These are phyloP conservation scores for Nemotelus nigrinus DNA, from an alignment of 2,888 invertebrate species.

Conservation along the genomic window DNA sequence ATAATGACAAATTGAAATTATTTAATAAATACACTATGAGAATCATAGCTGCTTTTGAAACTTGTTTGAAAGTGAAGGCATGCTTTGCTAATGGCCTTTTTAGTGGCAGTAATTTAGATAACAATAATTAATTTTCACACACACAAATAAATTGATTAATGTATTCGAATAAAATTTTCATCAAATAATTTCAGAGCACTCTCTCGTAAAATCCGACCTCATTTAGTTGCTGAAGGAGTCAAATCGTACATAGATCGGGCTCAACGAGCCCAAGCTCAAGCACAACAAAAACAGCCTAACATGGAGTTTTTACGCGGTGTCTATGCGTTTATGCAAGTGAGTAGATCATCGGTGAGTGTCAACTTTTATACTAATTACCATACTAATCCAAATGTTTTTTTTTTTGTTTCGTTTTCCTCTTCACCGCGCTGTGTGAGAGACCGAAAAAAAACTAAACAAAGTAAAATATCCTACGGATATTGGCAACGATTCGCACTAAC, in stretches of 20 bases:
- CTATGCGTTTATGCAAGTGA: conserved; percentile 67
- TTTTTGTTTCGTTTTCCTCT: conserved; percentile 58
- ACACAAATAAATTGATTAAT: not conserved
- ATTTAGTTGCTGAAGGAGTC: conserved; percentile 65
- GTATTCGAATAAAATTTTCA: conserved; percentile 9
- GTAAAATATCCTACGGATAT: not conserved
- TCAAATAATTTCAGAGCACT: conserved; percentile 57
- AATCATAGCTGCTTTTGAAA: no score
- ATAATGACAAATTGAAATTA: no score
- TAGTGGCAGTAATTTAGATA: no score
- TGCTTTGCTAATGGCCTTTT: not conserved
- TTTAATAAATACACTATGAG: no score
- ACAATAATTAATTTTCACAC: not conserved
- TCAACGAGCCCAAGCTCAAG: conserved; percentile 56
- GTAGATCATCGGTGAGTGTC: conserved; percentile 68
- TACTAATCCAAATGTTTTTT: conserved; percentile 65
- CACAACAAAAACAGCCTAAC: conserved; percentile 64
- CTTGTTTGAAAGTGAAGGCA: not conserved
- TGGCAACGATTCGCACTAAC: not conserved
- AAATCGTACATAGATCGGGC: conserved; percentile 65
- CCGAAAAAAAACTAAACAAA: conserved; percentile 8
- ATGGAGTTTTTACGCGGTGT: conserved; percentile 67
- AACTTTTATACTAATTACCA: conserved; percentile 61
- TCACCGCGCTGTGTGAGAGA: conserved; percentile 17
- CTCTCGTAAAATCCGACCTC: conserved; percentile 64